Evolutionary conservation across 2,113 vertebrate species (phyloP), one percentile per base, ranked within the genome.

Genomic region (Oreotragus oreotragus): DNA sequence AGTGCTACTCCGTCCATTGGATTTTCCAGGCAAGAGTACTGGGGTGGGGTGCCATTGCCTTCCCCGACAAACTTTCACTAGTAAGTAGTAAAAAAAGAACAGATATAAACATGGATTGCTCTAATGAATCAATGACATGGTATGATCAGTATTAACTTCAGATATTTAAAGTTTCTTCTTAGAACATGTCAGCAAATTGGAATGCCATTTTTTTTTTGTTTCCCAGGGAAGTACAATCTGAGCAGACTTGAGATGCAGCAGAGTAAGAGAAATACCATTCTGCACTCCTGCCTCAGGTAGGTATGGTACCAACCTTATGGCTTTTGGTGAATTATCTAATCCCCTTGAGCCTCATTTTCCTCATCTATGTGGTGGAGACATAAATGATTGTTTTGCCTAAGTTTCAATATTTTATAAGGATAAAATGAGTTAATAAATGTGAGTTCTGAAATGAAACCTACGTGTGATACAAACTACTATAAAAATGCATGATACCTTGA

Each of bases 371-470:
- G 39, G 5, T 92, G 27, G 33, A 70, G 25, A 89, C 60, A 90
- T 57, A 88, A 88, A 84, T n/a, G 70, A 79, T 13, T 49, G 5
- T 55, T 88, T 27, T 17, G 36, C 7, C 14, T 70, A 3, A 58
- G 12, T 79, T 86, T 39, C 28, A 87, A n/a, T 53, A n/a, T 70
- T 93, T 3, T 49, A 14, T 90, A n/a, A 96, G 84, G 57, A 88
- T 57, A 80, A 89, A 84, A 76, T 14, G 27, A 91, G 39, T 84
- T 62, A 53, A 73, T 80, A 90, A 84, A 49, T 25, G 60, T 93
- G 73, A 58, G 17, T 70, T 85, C 55, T 92, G 81, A 96, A 92
- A 66, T 60, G 25, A 83, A 95, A 58, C 17, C 21, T 73, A 94
- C 8, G 10, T 84, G 30, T 64, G 45, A 27, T 95, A 62, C 13